Base-by-base conservation (phyloP, 2,113 vertebrate species). In the Aegotheles bennettii region DNA sequence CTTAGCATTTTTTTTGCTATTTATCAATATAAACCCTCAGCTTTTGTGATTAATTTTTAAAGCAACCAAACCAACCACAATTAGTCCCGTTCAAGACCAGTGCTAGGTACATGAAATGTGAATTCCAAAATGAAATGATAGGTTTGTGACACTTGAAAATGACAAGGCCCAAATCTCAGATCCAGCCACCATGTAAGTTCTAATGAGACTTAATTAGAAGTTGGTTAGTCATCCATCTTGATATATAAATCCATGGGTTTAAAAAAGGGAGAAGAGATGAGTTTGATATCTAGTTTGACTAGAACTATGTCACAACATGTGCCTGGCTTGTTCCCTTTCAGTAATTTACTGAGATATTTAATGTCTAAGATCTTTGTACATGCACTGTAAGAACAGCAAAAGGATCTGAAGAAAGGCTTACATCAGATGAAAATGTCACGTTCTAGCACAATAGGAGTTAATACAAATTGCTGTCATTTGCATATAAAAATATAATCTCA, bases 381-480 rank as follows among this genome's bases (percentile, higher is more conserved):
- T 7, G 54, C 23, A 33, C 43, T 79, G 25, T 17, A 75, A 82
- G 61, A 87, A 45, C 26, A 79, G 48, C 60, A 76, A 38, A 43
- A 87, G 33, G 65, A 85, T 48, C 29, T 85, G 81, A 84, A 89
- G 64, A 67, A n/a, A 57, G 64, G 56, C 74, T 89, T 42, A 26
- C 42, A 63, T 71, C 73, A 84, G 82, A 92, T 68, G 90, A 79
- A 91, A 87, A 87, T 43, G 63, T 76, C 73, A 69, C 5, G 3
- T 59, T 79, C 53, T 82, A 93, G 77, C 89, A 93, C 88, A 94
- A 94, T 29, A 92, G 91, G 75, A 79, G 68, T 91, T 95, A 95
- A 94, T 94, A 92, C 36, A 96, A 96, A 94, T 76, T 88, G 90
- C 78, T 88, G 70, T 73, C 59, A 93, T 95, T 94, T 88, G 67